These are phyloP conservation scores for Scyliorhinus canicula DNA, from an alignment of 2,797 vertebrate species.

Conservation along the genomic window DNA sequence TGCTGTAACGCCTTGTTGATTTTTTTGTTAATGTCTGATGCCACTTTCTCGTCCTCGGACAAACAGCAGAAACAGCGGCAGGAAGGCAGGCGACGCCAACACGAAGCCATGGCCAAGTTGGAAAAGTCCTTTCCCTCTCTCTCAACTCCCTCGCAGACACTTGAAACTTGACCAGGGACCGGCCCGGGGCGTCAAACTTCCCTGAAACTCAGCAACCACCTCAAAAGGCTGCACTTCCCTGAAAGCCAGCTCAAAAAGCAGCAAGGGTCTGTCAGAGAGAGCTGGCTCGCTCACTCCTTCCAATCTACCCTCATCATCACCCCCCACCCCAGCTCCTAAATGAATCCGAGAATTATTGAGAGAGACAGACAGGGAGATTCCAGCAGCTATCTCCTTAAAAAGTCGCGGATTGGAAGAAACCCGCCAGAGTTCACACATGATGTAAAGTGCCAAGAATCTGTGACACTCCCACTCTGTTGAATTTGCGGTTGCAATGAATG, in stretches of 20 bases:
- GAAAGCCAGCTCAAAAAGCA: not conserved
- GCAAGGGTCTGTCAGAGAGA: not conserved
- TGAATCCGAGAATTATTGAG: not conserved
- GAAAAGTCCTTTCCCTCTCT: not conserved
- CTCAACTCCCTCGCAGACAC: not conserved
- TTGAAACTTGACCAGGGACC: not conserved
- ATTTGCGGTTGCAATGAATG: not conserved
- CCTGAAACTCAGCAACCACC: not conserved
- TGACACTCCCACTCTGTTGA: not conserved
- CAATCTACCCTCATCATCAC: not conserved
- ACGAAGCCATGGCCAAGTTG: not conserved
- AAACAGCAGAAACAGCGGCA: conserved; percentile 58
- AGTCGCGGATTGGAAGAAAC: not conserved
- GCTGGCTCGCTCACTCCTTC: not conserved
- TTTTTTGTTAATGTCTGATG: conserved; percentile 57
- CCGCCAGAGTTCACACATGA: not conserved
- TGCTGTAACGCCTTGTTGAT: conserved; percentile 60
- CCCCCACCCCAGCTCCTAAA: not conserved
- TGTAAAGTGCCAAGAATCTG: not conserved
- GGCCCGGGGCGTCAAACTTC: not conserved
- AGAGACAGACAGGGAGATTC: not conserved
- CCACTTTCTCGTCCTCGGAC: conserved; percentile 59
- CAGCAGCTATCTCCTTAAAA: too few species aligned
- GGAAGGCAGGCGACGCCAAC: conserved; percentile 42
- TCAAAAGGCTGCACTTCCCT: not conserved